A percentile compares a stretch with the other conserved stretches of the same genome.
phyloP scores from a whole-genome alignment of 2,888 invertebrate genomes.

The Lapara coniferarum region DNA sequence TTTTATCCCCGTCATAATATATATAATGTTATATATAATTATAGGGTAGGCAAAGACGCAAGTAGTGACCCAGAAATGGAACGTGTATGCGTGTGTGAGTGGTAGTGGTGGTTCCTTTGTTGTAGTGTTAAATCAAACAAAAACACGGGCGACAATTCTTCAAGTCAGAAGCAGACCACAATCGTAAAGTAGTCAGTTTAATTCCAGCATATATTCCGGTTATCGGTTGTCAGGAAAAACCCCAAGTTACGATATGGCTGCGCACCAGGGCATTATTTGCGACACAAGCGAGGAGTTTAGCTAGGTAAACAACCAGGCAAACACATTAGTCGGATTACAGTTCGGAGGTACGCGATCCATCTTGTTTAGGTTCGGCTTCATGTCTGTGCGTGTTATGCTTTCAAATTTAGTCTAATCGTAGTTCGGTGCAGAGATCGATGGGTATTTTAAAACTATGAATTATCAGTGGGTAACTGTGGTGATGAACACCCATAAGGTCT shows the following conservation, averaged over 20 bases:
- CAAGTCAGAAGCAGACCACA: too few relatives aligned
- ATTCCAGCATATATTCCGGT: conserved; percentile 63
- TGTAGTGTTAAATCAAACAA: too few relatives aligned
- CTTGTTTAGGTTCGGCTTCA: conserved; percentile 40
- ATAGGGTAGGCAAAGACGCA: too few relatives aligned
- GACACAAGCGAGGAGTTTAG: conserved; percentile 57
- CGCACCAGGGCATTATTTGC: conserved; percentile 57
- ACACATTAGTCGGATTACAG: conserved; percentile 74
- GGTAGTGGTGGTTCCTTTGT: too few relatives aligned
- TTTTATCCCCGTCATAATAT: too few relatives aligned
- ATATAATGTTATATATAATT: too few relatives aligned
- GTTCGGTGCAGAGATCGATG: not conserved
- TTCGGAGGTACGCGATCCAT: conserved; percentile 56
- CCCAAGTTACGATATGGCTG: conserved; percentile 55
- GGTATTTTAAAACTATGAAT: too few relatives aligned
- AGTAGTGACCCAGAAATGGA: too few relatives aligned
- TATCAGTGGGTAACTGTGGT: too few relatives aligned
- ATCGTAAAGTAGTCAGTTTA: conserved; percentile 51
- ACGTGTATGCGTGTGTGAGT: too few relatives aligned
- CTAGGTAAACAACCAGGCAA: conserved; percentile 68
- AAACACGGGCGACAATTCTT: too few relatives aligned
- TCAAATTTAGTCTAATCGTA: not conserved
- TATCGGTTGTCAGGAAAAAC: conserved; percentile 63
- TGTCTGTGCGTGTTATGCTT: not conserved
- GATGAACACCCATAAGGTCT: too few relatives aligned